These are phyloP conservation scores for Chaenogobius annularis DNA, from an alignment of 2,113 vertebrate species.

Conservation along the genomic window DNA sequence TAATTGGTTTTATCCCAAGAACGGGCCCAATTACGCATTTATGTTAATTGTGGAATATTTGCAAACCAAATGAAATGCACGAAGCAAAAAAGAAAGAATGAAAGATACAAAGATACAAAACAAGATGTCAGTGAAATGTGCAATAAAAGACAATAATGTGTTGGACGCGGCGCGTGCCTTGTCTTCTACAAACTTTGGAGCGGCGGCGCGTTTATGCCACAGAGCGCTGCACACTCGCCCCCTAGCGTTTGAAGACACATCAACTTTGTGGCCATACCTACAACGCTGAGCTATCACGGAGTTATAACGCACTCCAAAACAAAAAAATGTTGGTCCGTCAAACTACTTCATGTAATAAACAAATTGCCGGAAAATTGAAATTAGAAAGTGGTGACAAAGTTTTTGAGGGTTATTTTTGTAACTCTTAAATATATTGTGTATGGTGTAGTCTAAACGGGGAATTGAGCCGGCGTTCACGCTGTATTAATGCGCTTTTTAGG, in stretches of 20 bases:
- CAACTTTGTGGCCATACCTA: background rate
- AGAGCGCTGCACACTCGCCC: background rate
- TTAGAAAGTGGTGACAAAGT: background rate
- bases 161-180: background rate
- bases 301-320: background rate
- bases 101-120: background rate
- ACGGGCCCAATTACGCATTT: background rate
- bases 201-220: background rate
- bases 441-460: background rate
- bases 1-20: background rate
- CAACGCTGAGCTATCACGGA: background rate
- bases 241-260: background rate
- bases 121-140: background rate
- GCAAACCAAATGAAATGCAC: background rate
- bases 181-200: background rate
- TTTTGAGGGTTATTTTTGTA: background rate
- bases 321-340: background rate
- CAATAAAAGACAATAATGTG: background rate
- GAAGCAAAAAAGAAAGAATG: background rate
- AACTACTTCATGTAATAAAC: background rate
- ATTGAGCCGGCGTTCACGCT: background rate
- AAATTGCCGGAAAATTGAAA: background rate
- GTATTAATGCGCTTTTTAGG: background rate
- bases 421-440: background rate
- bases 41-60: background rate